Evolutionary conservation across 2,888 invertebrate species (phyloP).

Genomic region (Troglohyphantes excavatus): DNA sequence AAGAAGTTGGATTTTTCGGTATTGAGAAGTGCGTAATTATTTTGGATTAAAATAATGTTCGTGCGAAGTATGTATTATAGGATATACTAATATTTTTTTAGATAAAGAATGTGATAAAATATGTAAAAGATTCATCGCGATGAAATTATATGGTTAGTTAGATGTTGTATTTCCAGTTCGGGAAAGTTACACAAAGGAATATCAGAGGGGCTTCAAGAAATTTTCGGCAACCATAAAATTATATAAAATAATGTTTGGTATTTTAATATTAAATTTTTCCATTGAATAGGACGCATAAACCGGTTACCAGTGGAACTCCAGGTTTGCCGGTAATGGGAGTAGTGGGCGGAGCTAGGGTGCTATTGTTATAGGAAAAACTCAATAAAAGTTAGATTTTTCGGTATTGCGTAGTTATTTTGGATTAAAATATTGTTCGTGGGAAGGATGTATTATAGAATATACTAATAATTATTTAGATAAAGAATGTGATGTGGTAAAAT

Average conservation of each 20-base stretch:
- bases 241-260: no score
- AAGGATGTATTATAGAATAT: no score
- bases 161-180: no score
- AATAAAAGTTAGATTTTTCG: no score
- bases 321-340: constrained; percentile 33
- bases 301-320: constrained; percentile 45
- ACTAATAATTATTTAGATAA: no score
- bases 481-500: no score
- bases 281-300: constrained; percentile 18
- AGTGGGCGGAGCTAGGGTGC: not conserved
- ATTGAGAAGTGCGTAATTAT: not conserved
- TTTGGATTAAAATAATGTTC: not conserved
- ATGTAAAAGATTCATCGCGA: not conserved
- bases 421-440: no score
- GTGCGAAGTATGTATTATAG: not conserved
- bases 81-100: not conserved
- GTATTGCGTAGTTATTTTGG: not conserved
- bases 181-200: no score
- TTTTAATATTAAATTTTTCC: no score
- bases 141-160: not conserved
- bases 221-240: no score
- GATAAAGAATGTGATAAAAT: not conserved
- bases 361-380: no score
- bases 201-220: no score
- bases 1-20: not conserved